Evolutionary conservation across 2,113 vertebrate species (phyloP).

Genomic region (Clupea harengus): DNA sequence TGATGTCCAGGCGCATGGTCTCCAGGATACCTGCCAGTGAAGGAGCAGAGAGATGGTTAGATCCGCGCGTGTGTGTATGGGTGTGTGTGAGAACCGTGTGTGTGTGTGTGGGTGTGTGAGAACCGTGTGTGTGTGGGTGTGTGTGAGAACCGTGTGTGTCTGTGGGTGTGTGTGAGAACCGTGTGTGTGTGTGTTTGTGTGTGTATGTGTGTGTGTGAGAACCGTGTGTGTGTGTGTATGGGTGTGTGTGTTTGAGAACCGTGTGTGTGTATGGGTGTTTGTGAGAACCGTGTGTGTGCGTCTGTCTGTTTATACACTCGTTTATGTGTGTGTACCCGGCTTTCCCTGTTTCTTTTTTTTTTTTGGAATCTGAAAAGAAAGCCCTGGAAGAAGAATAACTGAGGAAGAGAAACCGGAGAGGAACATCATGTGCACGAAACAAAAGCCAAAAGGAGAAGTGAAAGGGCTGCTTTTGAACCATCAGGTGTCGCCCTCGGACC

Average conservation of each 20-base stretch:
- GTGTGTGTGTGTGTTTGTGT: not conserved
- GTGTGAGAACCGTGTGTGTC: not conserved
- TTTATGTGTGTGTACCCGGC: not conserved
- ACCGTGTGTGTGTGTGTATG: too few relatives aligned
- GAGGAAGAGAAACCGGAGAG: not conserved
- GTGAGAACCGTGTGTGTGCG: too few relatives aligned
- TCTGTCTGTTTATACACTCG: not conserved
- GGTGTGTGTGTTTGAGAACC: too few relatives aligned
- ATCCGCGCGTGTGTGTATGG: not conserved
- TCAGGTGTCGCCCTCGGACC: too few relatives aligned
- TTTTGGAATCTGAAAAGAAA: too few relatives aligned
- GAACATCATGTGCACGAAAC: not conserved
- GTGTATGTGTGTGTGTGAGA: too few relatives aligned
- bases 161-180: too few relatives aligned
- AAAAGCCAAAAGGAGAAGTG: not conserved
- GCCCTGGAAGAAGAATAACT: too few relatives aligned
- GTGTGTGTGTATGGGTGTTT: too few relatives aligned
- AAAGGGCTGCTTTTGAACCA: too few relatives aligned
- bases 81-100: slow-evolving; percentile 7
- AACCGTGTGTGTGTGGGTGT: not conserved
- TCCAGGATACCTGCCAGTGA: slow-evolving; percentile 85
- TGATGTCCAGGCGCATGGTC: slow-evolving; percentile 84
- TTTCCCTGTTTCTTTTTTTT: too few relatives aligned
- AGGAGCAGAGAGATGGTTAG: not conserved
- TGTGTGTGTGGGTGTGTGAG: not conserved